Base-by-base conservation (phyloP, 2,888 invertebrate genomes). In the Standfussiana lucernea region DNA sequence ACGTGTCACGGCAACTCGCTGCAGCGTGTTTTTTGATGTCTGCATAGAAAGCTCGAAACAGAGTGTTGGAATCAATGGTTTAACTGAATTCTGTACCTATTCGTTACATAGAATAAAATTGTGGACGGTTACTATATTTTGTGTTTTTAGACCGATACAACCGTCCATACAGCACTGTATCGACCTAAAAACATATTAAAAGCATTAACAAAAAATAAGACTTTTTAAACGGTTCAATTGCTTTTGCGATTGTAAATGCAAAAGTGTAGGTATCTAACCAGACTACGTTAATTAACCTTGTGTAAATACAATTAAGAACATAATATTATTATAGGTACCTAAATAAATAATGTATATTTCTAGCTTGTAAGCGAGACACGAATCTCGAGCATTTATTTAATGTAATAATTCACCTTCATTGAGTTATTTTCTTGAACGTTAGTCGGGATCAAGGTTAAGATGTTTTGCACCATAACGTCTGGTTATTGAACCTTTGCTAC, bases 1-100 rank as follows among this genome's bases (percentile, higher is more conserved):
- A 68, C 68, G 62, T 65, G 69, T 45, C 85, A 81, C 42, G 47
- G 42, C 47, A 72, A 72, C 64, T 61, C 66, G 24, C 21, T 80
- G 75, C 59, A 68, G 24, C 50, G 50, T 35, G 62, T n/a, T 84
- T 84, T 69, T 66, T 47, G 18, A 50, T 32, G 15, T 15, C n/a
- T 59, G 35, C 24, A 56, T 61, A 35, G 21, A 67, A 67, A 37
- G 32, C 35, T 67, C 35, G 0, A 45, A 53, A 53, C 71, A 47
- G 37, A 53, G 1, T 47, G 11, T 47, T 65, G 18, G 6, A 61
- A 15, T 62, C 15, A 45, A 45, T 32, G 37, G 24, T 32, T 45
- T 62, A 7, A 37, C 7, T 42, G 42, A 42, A 62, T 62, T 62
- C n/a, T 18, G 50, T 8, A 59, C 10, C 32, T 59, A 21, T 32